These are phyloP conservation scores for Xestia ashworthii DNA, from an alignment of 2,888 invertebrate genomes.

Conservation along the genomic window DNA sequence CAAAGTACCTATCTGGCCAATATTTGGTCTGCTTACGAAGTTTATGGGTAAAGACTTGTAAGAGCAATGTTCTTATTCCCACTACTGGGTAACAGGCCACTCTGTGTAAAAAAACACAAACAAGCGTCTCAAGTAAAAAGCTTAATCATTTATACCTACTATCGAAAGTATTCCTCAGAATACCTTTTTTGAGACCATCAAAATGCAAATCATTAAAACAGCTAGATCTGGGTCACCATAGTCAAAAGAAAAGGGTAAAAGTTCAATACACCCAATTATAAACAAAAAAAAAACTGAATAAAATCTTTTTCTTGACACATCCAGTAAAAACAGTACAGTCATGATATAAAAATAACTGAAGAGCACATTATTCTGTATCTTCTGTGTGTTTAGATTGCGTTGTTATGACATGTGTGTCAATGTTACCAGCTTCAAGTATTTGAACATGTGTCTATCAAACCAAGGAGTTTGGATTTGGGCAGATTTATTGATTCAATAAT, in stretches of 20 bases:
- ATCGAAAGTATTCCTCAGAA: background rate
- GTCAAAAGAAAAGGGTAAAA: background rate
- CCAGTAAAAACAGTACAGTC: background rate
- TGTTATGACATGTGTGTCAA: slow-evolving; percentile 49
- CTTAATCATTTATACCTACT: background rate
- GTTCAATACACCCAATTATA: slow-evolving; percentile 25
- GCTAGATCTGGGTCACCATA: background rate
- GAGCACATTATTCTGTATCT: slow-evolving; percentile 13
- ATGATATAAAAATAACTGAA: slow-evolving; percentile 31
- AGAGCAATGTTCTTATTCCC: background rate
- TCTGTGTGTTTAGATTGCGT: slow-evolving; percentile 5
- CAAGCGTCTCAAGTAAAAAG: background rate
- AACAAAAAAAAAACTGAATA: slow-evolving; percentile 15
- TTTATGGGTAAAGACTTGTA: background rate
- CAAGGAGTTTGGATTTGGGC: slow-evolving; percentile 1
- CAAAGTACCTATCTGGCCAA: background rate
- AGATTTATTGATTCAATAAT: slow-evolving; percentile 18
- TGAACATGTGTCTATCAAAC: slow-evolving; percentile 30
- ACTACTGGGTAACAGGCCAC: background rate
- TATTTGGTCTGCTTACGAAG: background rate
- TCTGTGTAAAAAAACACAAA: background rate
- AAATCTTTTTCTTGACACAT: slow-evolving; percentile 14
- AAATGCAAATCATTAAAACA: background rate
- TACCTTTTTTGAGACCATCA: background rate
- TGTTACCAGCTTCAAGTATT: slow-evolving; percentile 33